A percentile compares a stretch with the other conserved stretches of the same genome.
Conservation (phyloP, 2,888 invertebrate species). For the Caprella mutica region DNA sequence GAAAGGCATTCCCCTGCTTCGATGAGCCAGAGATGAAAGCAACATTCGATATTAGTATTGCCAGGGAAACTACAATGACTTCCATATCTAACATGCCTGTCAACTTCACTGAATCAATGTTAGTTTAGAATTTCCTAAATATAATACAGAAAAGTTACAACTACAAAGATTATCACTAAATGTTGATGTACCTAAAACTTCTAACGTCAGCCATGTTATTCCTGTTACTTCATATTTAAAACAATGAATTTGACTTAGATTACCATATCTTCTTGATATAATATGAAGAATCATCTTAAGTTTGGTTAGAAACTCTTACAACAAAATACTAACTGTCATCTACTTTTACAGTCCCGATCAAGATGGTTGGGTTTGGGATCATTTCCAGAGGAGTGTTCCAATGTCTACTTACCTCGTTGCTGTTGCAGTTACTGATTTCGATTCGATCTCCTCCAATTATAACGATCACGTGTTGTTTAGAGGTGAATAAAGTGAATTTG, state of each 20-base stretch:
- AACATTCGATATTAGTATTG: slow-evolving; percentile 50
- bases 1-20: slow-evolving; percentile 68
- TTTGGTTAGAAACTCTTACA: not conserved
- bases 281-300: not conserved
- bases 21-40: slow-evolving; percentile 60
- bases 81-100: slow-evolving; percentile 67
- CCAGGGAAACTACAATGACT: slow-evolving; percentile 56
- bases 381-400: slow-evolving; percentile 45
- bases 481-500: slow-evolving; percentile 10
- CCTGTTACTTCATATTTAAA: too few relatives aligned
- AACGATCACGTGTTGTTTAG: slow-evolving; percentile 16
- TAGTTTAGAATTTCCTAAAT: slow-evolving; percentile 1
- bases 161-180: not conserved
- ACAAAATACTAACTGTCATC: not conserved
- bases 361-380: slow-evolving; percentile 30
- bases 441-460: slow-evolving; percentile 37
- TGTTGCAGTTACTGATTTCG: slow-evolving; percentile 65
- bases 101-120: slow-evolving; percentile 14
- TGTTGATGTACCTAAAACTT: too few relatives aligned
- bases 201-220: too few relatives aligned
- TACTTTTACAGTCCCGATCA: slow-evolving; percentile 8
- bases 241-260: not conserved
- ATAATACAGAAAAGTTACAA: not conserved
- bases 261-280: not conserved
- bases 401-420: slow-evolving; percentile 90